Conservation (phyloP, 2,888 invertebrate species). For the Petrolisthes cinctipes region DNA sequence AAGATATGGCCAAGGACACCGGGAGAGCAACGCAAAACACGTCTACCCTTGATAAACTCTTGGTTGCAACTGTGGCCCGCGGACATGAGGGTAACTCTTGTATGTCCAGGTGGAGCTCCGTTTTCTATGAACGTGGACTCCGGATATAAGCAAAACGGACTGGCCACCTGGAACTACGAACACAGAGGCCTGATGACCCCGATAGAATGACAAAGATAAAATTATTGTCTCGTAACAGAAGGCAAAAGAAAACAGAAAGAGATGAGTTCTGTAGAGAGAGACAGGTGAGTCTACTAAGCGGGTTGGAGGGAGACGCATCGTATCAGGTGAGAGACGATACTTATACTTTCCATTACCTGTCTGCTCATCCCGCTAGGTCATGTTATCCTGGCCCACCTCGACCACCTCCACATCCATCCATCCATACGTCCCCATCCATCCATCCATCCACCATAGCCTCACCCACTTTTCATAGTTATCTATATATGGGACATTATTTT, state of each 20-base stretch:
- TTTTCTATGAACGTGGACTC: slow-evolving; percentile 38
- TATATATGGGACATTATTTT: too few species aligned
- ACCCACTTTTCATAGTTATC: too few species aligned
- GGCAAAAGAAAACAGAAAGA: not conserved
- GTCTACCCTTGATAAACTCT: slow-evolving; percentile 24
- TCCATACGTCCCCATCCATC: too few species aligned
- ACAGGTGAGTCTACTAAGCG: not conserved
- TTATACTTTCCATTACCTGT: slow-evolving; percentile 32
- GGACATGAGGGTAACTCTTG: slow-evolving; percentile 40
- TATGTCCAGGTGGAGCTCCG: slow-evolving; percentile 39
- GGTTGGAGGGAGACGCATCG: slow-evolving; percentile 5
- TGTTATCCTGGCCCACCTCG: slow-evolving; percentile 8
- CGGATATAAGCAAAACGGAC: not conserved
- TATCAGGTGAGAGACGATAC: slow-evolving; percentile 33
- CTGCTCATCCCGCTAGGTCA: slow-evolving; percentile 24
- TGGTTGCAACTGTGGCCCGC: slow-evolving; percentile 47
- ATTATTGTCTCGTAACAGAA: not conserved
- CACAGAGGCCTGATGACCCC: not conserved
- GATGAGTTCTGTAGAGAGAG: not conserved
- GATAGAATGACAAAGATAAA: not conserved
- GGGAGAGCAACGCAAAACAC: slow-evolving; percentile 27
- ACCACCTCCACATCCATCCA: too few species aligned
- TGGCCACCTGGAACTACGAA: not conserved
- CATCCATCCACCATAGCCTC: too few species aligned
- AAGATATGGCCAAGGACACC: slow-evolving; percentile 34